Evolutionary conservation across 1,140 invertebrate species (phyloP), one percentile per base, ranked within the genome.

Genomic region (Neotoxoptera formosana): DNA sequence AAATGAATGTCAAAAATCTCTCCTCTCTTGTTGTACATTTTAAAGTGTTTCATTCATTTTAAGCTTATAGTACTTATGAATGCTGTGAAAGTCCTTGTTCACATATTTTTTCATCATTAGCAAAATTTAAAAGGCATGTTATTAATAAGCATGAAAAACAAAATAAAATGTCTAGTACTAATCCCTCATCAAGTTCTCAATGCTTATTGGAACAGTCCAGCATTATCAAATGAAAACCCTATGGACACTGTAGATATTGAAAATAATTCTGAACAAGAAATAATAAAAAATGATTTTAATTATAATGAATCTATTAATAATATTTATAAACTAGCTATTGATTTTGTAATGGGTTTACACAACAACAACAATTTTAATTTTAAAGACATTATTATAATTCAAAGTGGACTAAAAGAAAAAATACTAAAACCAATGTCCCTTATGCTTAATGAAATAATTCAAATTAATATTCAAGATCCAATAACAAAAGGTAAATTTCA

Each of bases 41-140:
- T 21, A 48, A 87, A 48, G 7, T 48, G 14, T 47, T 87, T n/a
- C 86, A n/a, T 87, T 6, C 17, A 30, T 47, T 87, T 14, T 8
- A n/a, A n/a, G n/a, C 86, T 47, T 87, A 87, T 47, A 87, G 45
- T 48, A 87, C 86, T 23, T 48, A 87, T n/a, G 25, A 87, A 87
- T 87, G 86, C 14, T 76, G 67, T 34, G 67, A 76, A 76, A 76
- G n/a, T 76, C n/a, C n/a, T 76, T 87, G 41, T 36, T 83, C 81
- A 21, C 81, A 83, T 36, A 83, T 41, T 36, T 76, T 76, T 76
- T 76, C 67, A n/a, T 47, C 21, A 48, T 87, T 11, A 87, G 4
- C 25, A 48, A 87, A 23, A 3, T 87, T 47, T 87, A 30, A 47
- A 87, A 87, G 25, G n/a, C 86, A 87, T 47, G 21, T 87, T 9